Base-by-base conservation (phyloP, 2,888 invertebrate species). In the Dolomedes plantarius region DNA sequence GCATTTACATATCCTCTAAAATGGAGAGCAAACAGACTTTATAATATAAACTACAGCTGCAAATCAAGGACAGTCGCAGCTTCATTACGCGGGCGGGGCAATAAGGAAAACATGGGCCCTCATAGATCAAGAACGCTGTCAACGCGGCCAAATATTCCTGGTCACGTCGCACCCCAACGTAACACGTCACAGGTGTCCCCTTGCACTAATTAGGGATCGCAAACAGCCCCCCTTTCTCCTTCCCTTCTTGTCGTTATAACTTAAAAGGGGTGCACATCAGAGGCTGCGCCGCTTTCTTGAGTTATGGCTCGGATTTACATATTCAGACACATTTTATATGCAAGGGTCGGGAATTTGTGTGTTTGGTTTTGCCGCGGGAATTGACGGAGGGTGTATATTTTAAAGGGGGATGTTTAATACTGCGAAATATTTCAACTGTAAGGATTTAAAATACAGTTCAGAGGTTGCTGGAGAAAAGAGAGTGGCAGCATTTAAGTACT, bases 241-340 rank as follows among this genome's bases (percentile, higher is more conserved):
- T 56, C 56, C 56, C 56, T n/a, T 23, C 31, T 69, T 76, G 82
- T 82, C 82, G 75, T 82, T 76, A 82, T 75, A 82, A 82, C 82
- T 75, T 75, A 76, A 76, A 77, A 75, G 82, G 75, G 75, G 82
- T 76, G 23, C 69, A 69, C 69, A 69, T 28, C 16, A 81, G 65
- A 68, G 67, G 50, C 56, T 64, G 68, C 62, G n/a, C 62, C 62
- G 64, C 62, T 56, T 56, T 46, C 62, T 50, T 82, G 82, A 82
- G 82, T 82, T 82, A 82, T 82, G 75, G 71, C 62, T 13, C 13
- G 74, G 71, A 82, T 82, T 82, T 82, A 82, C 82, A 82, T 82
- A 82, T 82, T 82, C 75, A 82, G 82, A 76, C 68, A 69, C 75
- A 75, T 82, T 82, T 82, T 82, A 82, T 82, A 75, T 65, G 72